Conservation (phyloP, 2,113 vertebrate genomes). For the Morone chrysops region DNA sequence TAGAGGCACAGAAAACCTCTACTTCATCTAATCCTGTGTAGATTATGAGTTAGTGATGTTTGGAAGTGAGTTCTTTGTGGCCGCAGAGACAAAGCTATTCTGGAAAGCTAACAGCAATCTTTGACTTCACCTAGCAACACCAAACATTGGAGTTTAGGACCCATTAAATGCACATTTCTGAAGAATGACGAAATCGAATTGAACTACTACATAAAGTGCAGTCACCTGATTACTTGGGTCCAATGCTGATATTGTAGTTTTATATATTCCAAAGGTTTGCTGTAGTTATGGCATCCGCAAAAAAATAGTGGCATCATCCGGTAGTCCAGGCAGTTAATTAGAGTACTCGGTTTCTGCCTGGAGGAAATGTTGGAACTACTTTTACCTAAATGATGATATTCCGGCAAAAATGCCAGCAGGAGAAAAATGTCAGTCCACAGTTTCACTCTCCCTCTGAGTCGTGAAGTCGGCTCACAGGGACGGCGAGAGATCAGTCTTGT, state of each 20-base stretch:
- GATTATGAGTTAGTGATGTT: slow-evolving; percentile 19
- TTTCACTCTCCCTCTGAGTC: slow-evolving; percentile 24
- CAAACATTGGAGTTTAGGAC: background rate
- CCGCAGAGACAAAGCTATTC: slow-evolving; percentile 3
- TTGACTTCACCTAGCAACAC: background rate
- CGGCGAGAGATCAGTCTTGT: slow-evolving; percentile 34
- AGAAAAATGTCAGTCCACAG: slow-evolving; percentile 2
- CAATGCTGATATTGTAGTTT: background rate
- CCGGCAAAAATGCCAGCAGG: slow-evolving; percentile 15
- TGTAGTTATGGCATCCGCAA: background rate
- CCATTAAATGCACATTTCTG: background rate
- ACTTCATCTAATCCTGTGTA: slow-evolving; percentile 14
- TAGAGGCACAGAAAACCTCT: background rate
- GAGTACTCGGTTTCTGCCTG: slow-evolving; percentile 13
- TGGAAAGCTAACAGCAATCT: background rate
- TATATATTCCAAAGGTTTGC: background rate
- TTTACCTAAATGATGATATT: slow-evolving; percentile 30
- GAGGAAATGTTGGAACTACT: slow-evolving; percentile 13
- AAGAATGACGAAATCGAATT: background rate
- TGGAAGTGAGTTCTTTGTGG: background rate
- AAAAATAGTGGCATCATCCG: background rate
- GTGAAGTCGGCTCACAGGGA: slow-evolving; percentile 42
- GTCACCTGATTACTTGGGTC: background rate
- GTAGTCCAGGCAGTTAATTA: slow-evolving; percentile 17
- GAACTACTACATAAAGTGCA: background rate